Percentiles rank a stretch among this genome's conserved stretches.
Conservation (phyloP, 2,888 invertebrate species). For the Magallana nippona region DNA sequence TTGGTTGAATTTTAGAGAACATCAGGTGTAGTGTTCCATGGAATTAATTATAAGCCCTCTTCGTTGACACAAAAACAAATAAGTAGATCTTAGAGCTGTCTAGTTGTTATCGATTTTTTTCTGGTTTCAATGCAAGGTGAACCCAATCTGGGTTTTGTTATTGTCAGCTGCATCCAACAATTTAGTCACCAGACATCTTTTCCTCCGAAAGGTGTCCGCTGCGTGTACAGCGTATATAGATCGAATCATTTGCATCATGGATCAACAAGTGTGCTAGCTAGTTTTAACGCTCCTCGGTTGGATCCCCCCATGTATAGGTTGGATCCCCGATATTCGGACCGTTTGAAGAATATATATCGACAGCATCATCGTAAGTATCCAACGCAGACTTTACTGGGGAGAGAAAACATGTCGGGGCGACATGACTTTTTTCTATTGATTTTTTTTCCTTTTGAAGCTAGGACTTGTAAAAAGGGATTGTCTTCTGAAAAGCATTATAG, state of each 20-base stretch:
- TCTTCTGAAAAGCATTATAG: not conserved
- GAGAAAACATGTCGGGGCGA: constrained; percentile 21
- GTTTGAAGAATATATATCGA: constrained; percentile 26
- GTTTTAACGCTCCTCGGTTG: not conserved
- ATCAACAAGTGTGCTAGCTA: constrained; percentile 10
- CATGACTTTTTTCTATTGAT: constrained; percentile 26
- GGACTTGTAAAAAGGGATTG: not conserved
- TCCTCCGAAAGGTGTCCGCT: constrained; percentile 17
- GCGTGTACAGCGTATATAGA: not conserved
- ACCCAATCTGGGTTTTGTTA: constrained; percentile 21
- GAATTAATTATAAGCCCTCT: not conserved
- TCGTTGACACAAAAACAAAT: constrained; percentile 20
- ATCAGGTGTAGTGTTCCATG: too few species aligned
- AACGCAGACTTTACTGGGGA: not conserved
- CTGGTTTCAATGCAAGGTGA: constrained; percentile 26
- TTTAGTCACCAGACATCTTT: constrained; percentile 19
- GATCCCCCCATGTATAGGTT: constrained; percentile 24
- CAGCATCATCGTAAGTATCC: constrained; percentile 20
- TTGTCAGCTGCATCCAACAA: constrained; percentile 30
- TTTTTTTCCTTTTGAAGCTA: not conserved
- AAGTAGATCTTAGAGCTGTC: constrained; percentile 29
- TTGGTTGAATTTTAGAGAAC: too few species aligned
- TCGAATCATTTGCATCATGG: not conserved
- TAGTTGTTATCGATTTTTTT: constrained; percentile 33
- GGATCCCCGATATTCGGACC: constrained; percentile 22